Evolutionary conservation across 2,797 vertebrate genomes (phyloP).

Genomic region (Etheostoma perlongum): DNA sequence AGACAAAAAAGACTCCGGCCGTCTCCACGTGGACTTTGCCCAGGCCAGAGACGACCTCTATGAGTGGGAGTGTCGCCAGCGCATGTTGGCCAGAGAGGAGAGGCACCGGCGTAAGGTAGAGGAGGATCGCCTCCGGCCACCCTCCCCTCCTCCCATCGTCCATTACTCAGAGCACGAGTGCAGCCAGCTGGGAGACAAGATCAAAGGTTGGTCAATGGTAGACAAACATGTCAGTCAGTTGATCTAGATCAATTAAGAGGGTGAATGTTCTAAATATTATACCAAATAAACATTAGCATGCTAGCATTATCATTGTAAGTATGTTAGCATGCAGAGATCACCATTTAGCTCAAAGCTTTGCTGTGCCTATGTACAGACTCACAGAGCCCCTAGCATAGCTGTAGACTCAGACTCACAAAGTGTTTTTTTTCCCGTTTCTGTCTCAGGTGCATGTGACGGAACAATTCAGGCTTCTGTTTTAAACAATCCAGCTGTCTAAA

Average conservation of each 20-base stretch:
- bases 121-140: slow-evolving; percentile 90
- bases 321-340: not conserved
- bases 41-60: slow-evolving; percentile 96
- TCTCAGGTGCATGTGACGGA: not conserved
- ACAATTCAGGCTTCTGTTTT: not conserved
- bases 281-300: too few species aligned
- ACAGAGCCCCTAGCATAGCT: not conserved
- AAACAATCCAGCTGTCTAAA: not conserved
- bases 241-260: too few species aligned
- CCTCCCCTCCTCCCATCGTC: slow-evolving; percentile 93
- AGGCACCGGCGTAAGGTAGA: slow-evolving; percentile 92
- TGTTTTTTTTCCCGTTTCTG: not conserved
- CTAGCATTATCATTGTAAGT: not conserved
- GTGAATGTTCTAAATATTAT: too few species aligned
- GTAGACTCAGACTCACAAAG: not conserved
- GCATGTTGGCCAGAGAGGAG: slow-evolving; percentile 94
- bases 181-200: slow-evolving; percentile 33
- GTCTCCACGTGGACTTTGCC: slow-evolving; percentile 96
- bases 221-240: not conserved
- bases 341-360: not conserved
- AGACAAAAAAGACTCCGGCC: slow-evolving; percentile 95
- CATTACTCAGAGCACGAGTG: slow-evolving; percentile 20
- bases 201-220: slow-evolving; percentile 35
- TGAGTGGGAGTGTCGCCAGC: slow-evolving; percentile 96
- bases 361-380: not conserved